Evolutionary conservation across 2,888 invertebrate genomes (phyloP).

Genomic region (Hemithea aestivaria): DNA sequence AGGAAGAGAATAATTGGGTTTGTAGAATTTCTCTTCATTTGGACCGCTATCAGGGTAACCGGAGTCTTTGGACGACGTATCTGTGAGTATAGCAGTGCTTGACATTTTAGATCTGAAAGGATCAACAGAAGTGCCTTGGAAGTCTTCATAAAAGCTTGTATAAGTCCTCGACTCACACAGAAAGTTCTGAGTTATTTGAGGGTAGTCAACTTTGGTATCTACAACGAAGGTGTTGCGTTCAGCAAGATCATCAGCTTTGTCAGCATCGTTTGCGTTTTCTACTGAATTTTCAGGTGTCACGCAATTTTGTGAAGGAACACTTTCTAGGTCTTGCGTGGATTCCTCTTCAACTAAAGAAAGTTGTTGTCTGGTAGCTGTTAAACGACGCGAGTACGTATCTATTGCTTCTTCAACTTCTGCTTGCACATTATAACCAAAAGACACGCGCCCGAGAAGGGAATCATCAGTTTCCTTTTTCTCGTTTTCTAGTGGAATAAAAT

Average conservation of each 20-base stretch:
- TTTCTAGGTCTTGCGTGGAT: constrained; percentile 69
- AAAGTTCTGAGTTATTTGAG: constrained; percentile 36
- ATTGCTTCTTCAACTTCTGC: constrained; percentile 51
- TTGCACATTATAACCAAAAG: constrained; percentile 45
- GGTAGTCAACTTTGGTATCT: constrained; percentile 35
- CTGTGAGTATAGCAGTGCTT: constrained; percentile 55
- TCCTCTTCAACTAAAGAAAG: constrained; percentile 75
- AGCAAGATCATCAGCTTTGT: constrained; percentile 28
- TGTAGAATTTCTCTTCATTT: constrained; percentile 54
- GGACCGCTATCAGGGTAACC: constrained; percentile 63
- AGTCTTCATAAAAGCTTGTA: constrained; percentile 62
- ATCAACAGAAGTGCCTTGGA: constrained; percentile 42
- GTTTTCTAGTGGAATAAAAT: constrained; percentile 54
- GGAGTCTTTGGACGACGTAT: constrained; percentile 69
- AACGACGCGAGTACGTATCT: constrained; percentile 53
- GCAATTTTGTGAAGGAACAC: constrained; percentile 61
- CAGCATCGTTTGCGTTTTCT: constrained; percentile 31
- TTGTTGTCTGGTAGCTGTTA: constrained; percentile 60
- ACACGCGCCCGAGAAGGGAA: constrained; percentile 42
- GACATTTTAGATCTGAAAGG: constrained; percentile 49
- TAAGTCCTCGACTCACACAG: constrained; percentile 55
- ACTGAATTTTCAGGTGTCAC: constrained; percentile 54
- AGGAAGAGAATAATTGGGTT: constrained; percentile 56
- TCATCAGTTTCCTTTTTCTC: constrained; percentile 36
- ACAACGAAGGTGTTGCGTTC: constrained; percentile 32